These are phyloP conservation scores for Podiceps cristatus DNA, from an alignment of 2,113 vertebrate genomes.

Conservation along the genomic window DNA sequence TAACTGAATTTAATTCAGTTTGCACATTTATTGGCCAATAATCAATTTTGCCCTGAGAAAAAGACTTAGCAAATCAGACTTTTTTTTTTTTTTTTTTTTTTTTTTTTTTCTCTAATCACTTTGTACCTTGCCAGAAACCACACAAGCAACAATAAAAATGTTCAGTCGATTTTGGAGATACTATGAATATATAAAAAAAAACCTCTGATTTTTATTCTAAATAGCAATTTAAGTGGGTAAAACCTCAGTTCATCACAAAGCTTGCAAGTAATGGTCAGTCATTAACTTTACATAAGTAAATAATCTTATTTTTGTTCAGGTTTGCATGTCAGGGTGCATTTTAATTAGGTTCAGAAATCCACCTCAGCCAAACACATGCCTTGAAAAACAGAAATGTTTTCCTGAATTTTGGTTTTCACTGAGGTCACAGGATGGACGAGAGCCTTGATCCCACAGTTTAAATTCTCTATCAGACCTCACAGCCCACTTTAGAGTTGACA, in stretches of 20 bases:
- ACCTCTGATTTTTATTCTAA: background rate
- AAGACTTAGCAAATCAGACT: background rate
- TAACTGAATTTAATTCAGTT: background rate
- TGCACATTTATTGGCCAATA: background rate
- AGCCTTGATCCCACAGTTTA: background rate
- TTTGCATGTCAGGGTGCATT: background rate
- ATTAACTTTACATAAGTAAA: background rate
- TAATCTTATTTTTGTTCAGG: background rate
- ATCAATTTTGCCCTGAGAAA: background rate
- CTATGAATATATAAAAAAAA: background rate
- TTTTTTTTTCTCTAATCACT: background rate
- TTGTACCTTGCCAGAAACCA: background rate
- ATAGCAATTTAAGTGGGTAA: background rate
- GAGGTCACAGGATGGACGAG: background rate
- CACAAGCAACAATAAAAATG: background rate
- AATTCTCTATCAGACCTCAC: background rate
- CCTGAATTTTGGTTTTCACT: background rate
- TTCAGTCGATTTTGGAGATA: background rate
- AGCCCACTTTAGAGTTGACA: background rate
- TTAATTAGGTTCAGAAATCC: background rate
- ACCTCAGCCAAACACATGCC: background rate
- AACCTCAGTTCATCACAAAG: background rate
- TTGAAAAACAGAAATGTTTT: background rate
- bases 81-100: background rate
- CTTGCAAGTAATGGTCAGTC: background rate